Conservation (phyloP, 2,888 invertebrate species). For the Ptilodon capucinus region DNA sequence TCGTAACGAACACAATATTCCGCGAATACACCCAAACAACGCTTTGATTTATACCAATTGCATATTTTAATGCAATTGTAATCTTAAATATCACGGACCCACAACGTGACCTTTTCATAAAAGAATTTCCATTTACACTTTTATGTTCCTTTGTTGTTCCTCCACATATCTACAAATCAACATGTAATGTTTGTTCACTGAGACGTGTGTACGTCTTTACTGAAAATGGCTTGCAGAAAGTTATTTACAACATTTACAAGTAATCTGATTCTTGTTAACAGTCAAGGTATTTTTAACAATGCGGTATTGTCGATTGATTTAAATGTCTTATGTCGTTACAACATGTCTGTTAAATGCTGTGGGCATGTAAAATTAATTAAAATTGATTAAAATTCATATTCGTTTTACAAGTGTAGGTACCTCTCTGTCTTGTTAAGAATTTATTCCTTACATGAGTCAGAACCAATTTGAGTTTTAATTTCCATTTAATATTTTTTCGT, state of each 20-base stretch:
- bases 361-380: neutral
- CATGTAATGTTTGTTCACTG: constrained; percentile 29
- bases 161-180: constrained; percentile 44
- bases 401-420: neutral
- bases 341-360: neutral
- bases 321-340: neutral
- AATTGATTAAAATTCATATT: neutral
- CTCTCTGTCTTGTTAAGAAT: too few relatives aligned
- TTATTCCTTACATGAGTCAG: too few relatives aligned
- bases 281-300: constrained; percentile 16
- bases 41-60: constrained; percentile 33
- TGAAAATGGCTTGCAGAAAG: constrained; percentile 30
- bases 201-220: constrained; percentile 28
- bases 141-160: constrained; percentile 45
- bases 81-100: constrained; percentile 51
- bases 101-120: constrained; percentile 48
- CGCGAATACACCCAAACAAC: constrained; percentile 20
- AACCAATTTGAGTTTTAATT: too few relatives aligned
- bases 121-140: constrained; percentile 49
- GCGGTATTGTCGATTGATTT: constrained; percentile 11
- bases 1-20: constrained; percentile 14
- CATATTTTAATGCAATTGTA: constrained; percentile 33
- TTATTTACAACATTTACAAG: constrained; percentile 30
- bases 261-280: constrained; percentile 24
- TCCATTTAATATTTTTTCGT: too few relatives aligned